A percentile compares a stretch with the other conserved stretches of the same genome.
Evolutionary conservation across 2,888 invertebrate genomes (phyloP).

Genomic region (Thysanoteuthis rhombus): DNA sequence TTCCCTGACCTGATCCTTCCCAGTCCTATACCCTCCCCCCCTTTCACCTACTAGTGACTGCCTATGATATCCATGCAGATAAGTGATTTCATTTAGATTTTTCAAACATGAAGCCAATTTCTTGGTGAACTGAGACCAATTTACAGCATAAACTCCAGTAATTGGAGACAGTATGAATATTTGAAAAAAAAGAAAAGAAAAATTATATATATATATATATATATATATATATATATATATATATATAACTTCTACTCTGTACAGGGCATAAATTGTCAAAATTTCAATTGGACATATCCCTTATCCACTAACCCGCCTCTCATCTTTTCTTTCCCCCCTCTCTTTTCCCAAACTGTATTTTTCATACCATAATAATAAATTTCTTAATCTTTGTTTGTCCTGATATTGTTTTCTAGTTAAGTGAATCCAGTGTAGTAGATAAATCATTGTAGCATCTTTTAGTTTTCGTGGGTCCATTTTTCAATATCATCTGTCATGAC

Average conservation of each 20-base stretch:
- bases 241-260: not conserved
- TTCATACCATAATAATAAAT: not conserved
- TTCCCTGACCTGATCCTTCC: conserved; percentile 12
- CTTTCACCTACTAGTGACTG: not conserved
- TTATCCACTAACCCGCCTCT: not conserved
- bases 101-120: not conserved
- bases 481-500: not conserved
- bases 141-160: not conserved
- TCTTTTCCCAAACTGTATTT: not conserved
- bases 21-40: not conserved
- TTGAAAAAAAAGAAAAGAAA: no score
- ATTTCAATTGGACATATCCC: conserved; percentile 12
- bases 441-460: conserved; percentile 28
- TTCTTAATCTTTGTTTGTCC: conserved; percentile 1
- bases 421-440: conserved; percentile 12
- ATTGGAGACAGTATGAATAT: not conserved
- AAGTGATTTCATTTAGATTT: conserved; percentile 12
- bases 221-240: not conserved
- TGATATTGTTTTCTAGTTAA: conserved; percentile 12
- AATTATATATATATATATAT: not conserved
- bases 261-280: conserved; percentile 12
- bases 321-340: not conserved
- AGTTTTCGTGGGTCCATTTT: conserved; percentile 12
- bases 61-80: conserved; percentile 12
- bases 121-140: conserved; percentile 12